Conservation (phyloP, 2,797 vertebrate species). For the Cirrhinus molitorella region DNA sequence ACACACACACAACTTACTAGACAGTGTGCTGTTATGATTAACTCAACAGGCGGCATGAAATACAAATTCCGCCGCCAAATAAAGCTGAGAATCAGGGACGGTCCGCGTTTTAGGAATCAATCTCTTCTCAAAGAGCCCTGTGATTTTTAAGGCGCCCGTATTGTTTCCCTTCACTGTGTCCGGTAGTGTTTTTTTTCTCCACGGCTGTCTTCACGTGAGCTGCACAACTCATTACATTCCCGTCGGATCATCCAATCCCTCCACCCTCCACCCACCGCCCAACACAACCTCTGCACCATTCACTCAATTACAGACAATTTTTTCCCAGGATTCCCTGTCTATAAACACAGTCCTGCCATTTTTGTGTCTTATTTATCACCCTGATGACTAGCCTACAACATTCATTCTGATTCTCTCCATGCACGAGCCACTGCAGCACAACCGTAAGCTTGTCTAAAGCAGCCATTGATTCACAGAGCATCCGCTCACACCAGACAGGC, state of each 20-base stretch:
- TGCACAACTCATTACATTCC: constrained; percentile 9
- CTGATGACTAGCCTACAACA: neutral
- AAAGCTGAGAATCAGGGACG: neutral
- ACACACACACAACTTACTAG: constrained; percentile 26
- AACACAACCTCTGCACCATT: constrained; percentile 41
- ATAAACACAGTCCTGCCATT: neutral
- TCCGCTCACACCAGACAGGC: constrained; percentile 15
- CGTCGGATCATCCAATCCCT: constrained; percentile 31
- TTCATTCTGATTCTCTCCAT: neutral
- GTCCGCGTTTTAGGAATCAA: neutral
- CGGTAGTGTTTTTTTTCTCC: constrained; percentile 45
- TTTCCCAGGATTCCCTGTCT: constrained; percentile 3
- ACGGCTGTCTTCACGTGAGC: constrained; percentile 46
- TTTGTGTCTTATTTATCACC: neutral
- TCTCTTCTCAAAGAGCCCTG: neutral
- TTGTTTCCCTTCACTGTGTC: constrained; percentile 45
- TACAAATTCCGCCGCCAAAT: neutral
- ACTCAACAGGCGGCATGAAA: constrained; percentile 4
- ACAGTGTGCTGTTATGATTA: constrained; percentile 18
- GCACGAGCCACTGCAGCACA: constrained; percentile 6
- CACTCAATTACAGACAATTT: neutral
- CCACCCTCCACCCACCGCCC: constrained; percentile 40
- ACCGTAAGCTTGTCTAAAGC: constrained; percentile 9
- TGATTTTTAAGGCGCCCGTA: constrained; percentile 13
- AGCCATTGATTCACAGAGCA: constrained; percentile 32